Evolutionary conservation across 2,888 invertebrate species (phyloP).

Genomic region (Strigamia crassipes): DNA sequence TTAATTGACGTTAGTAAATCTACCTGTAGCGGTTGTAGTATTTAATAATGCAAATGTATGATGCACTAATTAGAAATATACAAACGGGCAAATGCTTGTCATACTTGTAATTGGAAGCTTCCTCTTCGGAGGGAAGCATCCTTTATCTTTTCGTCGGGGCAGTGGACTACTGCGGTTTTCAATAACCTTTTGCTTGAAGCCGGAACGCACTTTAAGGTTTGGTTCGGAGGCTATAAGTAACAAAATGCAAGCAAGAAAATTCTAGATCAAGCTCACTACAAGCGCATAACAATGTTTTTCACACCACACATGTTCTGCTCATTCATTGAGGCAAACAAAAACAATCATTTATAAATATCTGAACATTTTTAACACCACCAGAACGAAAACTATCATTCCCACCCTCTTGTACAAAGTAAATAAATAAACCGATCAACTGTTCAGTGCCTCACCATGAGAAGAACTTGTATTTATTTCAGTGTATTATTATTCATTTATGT

Average conservation of each 20-base stretch:
- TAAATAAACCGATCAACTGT: constrained; percentile 29
- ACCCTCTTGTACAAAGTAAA: neutral
- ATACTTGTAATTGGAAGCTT: constrained; percentile 69
- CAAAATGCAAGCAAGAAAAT: constrained; percentile 46
- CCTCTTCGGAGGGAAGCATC: constrained; percentile 75
- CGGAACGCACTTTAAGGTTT: constrained; percentile 70
- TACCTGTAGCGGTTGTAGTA: neutral
- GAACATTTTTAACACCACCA: neutral
- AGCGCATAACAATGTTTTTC: constrained; percentile 31
- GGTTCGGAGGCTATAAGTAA: constrained; percentile 83
- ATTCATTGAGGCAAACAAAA: constrained; percentile 24
- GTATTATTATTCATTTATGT: neutral
- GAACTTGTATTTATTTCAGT: constrained; percentile 15
- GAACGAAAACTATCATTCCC: neutral
- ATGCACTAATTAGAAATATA: constrained; percentile 3
- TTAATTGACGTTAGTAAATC: constrained; percentile 32
- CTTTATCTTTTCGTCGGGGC: constrained; percentile 77
- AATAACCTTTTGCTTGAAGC: constrained; percentile 76
- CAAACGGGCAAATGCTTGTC: constrained; percentile 52
- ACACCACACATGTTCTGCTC: constrained; percentile 37
- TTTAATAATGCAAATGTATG: neutral
- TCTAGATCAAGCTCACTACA: constrained; percentile 34
- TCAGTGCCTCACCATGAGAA: constrained; percentile 26
- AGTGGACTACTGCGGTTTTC: constrained; percentile 92
- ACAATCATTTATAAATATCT: neutral